Conservation (phyloP, 2,797 vertebrate species). For the Pantherophis alleghaniensis region DNA sequence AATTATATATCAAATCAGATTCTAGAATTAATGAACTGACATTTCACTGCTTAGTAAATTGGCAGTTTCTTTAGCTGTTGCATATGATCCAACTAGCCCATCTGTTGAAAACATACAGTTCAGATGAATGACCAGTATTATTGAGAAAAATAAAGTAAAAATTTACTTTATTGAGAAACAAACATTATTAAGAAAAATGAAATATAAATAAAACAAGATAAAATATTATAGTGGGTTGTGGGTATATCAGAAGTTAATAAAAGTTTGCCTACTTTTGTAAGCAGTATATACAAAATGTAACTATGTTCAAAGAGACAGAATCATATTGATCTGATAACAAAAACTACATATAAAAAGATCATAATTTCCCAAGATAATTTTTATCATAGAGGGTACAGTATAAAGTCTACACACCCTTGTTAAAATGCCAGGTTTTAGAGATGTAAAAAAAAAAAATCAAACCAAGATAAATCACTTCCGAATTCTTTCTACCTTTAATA, state of each 20-base stretch:
- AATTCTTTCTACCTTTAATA: not conserved
- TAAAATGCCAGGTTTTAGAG: not conserved
- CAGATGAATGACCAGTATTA: not conserved
- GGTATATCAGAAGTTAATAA: not conserved
- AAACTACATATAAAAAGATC: not conserved
- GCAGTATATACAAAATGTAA: not conserved
- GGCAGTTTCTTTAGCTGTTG: not conserved
- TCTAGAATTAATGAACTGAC: not conserved
- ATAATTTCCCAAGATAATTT: not conserved
- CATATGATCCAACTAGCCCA: not conserved
- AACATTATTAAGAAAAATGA: not conserved
- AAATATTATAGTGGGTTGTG: not conserved
- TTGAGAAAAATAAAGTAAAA: not conserved
- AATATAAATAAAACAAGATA: not conserved
- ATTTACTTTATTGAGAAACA: not conserved
- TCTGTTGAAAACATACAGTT: not conserved
- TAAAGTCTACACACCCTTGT: not conserved
- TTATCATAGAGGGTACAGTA: not conserved
- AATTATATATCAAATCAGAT: not conserved
- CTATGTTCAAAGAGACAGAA: not conserved
- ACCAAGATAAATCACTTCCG: not conserved
- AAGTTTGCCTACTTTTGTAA: not conserved
- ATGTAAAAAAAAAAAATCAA: not conserved
- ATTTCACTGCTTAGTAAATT: not conserved
- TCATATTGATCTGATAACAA: not conserved